These are phyloP conservation scores for Pterocles gutturalis DNA, from an alignment of 2,113 vertebrate genomes.

Conservation along the genomic window DNA sequence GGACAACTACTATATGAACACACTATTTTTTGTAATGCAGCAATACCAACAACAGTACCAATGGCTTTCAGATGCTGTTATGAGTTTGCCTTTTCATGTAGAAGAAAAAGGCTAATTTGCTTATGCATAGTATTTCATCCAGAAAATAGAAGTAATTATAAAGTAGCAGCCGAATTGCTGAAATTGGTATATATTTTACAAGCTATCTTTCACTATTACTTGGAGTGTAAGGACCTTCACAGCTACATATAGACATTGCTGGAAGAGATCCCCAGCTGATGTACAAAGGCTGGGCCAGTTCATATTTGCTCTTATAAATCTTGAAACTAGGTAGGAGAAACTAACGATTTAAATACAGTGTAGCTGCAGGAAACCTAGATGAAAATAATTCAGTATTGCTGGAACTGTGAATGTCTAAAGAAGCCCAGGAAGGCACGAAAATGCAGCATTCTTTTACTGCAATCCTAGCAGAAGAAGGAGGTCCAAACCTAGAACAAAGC, in stretches of 20 bases:
- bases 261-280: background rate
- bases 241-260: constrained; percentile 36
- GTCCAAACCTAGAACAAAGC: background rate
- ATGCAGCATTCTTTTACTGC: background rate
- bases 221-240: constrained; percentile 55
- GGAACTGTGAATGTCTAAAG: constrained; percentile 8
- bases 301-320: background rate
- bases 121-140: constrained; percentile 45
- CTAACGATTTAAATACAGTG: constrained; percentile 1
- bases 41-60: constrained; percentile 66
- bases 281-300: background rate
- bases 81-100: constrained; percentile 65
- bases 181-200: constrained; percentile 31
- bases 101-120: constrained; percentile 55
- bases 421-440: background rate
- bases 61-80: constrained; percentile 68
- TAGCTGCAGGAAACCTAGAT: constrained; percentile 7
- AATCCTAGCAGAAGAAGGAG: background rate
- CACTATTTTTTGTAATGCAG: constrained; percentile 70
- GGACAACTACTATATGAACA: constrained; percentile 61
- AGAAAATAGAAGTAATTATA: constrained; percentile 62
- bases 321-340: constrained; percentile 31
- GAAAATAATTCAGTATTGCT: background rate
- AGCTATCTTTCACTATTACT: constrained; percentile 18
- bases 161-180: constrained; percentile 27